A percentile compares a stretch with the other conserved stretches of the same genome.
Conservation (phyloP, 2,888 invertebrate species). For the Tipula helvola region DNA sequence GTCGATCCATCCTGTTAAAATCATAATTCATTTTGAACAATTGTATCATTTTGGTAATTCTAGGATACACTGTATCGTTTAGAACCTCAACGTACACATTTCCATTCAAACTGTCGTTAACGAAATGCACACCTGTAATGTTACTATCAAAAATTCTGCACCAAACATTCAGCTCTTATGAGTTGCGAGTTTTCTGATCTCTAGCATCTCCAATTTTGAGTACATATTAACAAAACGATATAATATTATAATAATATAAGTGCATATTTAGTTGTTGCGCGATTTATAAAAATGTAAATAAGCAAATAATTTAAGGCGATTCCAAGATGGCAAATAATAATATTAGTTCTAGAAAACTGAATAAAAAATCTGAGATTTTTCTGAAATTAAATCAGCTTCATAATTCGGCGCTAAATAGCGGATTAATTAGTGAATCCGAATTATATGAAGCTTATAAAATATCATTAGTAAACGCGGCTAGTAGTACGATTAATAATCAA, state of each 20-base stretch:
- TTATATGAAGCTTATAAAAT: slow-evolving; percentile 29
- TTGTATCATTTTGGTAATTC: too few relatives aligned
- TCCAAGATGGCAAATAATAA: slow-evolving; percentile 10
- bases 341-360: not conserved
- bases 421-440: slow-evolving; percentile 27
- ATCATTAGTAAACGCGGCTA: slow-evolving; percentile 19
- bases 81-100: too few relatives aligned
- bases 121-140: too few relatives aligned
- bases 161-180: too few relatives aligned
- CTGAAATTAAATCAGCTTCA: slow-evolving; percentile 27
- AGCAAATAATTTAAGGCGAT: not conserved
- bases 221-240: too few relatives aligned
- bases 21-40: too few relatives aligned
- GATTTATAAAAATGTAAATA: not conserved
- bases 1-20: too few relatives aligned
- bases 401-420: slow-evolving; percentile 27
- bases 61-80: too few relatives aligned
- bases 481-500: not conserved
- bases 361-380: slow-evolving; percentile 22
- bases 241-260: not conserved
- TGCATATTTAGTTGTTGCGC: not conserved
- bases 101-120: too few relatives aligned
- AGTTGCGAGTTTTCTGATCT: too few relatives aligned
- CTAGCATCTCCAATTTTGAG: too few relatives aligned
- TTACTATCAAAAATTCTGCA: too few relatives aligned